Conservation (phyloP, 2,888 invertebrate species). For the Erannis defoliaria region DNA sequence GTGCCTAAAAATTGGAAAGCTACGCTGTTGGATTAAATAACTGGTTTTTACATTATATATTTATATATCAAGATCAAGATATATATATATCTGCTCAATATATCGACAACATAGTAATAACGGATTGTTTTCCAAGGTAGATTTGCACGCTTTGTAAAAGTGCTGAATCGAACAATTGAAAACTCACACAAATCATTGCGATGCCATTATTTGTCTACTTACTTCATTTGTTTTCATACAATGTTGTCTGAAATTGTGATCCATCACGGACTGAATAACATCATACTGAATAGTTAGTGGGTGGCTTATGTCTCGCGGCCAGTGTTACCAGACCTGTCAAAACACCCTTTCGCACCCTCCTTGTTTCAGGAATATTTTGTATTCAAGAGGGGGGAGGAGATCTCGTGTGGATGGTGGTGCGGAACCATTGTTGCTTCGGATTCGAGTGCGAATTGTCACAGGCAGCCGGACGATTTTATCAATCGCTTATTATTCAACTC, state of each 20-base stretch:
- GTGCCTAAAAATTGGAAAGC: too few relatives aligned
- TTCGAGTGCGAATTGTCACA: conserved; percentile 83
- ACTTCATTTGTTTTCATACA: conserved; percentile 78
- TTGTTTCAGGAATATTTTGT: conserved; percentile 48
- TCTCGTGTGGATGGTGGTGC: conserved; percentile 61
- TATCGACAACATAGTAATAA: too few relatives aligned
- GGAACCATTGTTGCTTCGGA: conserved; percentile 74
- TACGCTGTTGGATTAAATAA: too few relatives aligned
- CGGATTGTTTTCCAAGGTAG: too few relatives aligned
- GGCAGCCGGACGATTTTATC: conserved; percentile 79
- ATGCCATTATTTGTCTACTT: conserved; percentile 65
- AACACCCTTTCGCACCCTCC: conserved; percentile 58
- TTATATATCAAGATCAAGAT: background rate
- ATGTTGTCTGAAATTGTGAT: conserved; percentile 81
- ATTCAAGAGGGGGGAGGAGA: conserved; percentile 52
- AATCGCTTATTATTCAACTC: conserved; percentile 78
- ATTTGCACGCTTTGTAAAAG: conserved; percentile 19
- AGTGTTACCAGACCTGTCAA: conserved; percentile 57
- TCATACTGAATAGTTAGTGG: conserved; percentile 77
- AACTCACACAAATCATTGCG: conserved; percentile 48
- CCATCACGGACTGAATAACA: conserved; percentile 81
- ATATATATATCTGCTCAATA: background rate
- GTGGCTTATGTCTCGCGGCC: conserved; percentile 69
- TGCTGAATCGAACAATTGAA: conserved; percentile 18
- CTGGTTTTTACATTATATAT: too few relatives aligned